phyloP scores from a whole-genome alignment of 2,113 vertebrate genomes.

The Xiphophorus hellerii region DNA sequence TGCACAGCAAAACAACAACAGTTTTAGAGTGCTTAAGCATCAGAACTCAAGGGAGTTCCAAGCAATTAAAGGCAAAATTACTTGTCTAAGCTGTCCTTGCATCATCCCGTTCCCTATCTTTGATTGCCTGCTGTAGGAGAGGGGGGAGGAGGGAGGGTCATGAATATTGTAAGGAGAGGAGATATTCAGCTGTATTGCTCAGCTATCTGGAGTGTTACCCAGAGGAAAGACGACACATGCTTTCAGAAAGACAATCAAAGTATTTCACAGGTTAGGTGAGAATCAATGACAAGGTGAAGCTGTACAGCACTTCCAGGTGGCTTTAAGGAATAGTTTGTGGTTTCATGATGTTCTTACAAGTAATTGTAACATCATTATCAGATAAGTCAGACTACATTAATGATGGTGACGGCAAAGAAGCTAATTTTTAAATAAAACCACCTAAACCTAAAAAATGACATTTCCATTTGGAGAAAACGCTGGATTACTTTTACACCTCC shows the following conservation, averaged over 20 bases:
- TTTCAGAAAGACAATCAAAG: slow-evolving; percentile 63
- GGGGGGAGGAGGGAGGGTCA: slow-evolving; percentile 45
- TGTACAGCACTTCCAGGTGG: slow-evolving; percentile 31
- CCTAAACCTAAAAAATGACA: too few species aligned
- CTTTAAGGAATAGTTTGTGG: slow-evolving; percentile 7
- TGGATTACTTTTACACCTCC: neutral
- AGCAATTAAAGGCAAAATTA: slow-evolving; percentile 80
- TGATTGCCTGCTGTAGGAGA: slow-evolving; percentile 46
- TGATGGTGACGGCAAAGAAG: neutral
- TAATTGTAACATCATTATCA: neutral
- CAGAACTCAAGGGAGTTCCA: slow-evolving; percentile 65
- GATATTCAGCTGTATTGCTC: slow-evolving; percentile 32
- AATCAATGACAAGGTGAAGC: slow-evolving; percentile 73
- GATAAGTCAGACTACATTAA: neutral
- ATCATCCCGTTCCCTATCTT: slow-evolving; percentile 45
- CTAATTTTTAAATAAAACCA: too few species aligned
- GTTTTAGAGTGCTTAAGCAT: slow-evolving; percentile 73
- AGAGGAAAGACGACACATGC: slow-evolving; percentile 32
- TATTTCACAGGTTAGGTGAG: slow-evolving; percentile 48
- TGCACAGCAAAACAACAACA: slow-evolving; percentile 72
- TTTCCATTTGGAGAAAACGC: too few species aligned
- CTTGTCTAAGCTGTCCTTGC: slow-evolving; percentile 76
- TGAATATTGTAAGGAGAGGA: slow-evolving; percentile 47
- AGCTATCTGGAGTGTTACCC: slow-evolving; percentile 47
- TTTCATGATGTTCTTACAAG: neutral